Percentiles rank a stretch among this genome's conserved stretches.
Evolutionary conservation across 53 echinoderm and acorn worm species (phyloP).

Genomic region (Henricia sp.): DNA sequence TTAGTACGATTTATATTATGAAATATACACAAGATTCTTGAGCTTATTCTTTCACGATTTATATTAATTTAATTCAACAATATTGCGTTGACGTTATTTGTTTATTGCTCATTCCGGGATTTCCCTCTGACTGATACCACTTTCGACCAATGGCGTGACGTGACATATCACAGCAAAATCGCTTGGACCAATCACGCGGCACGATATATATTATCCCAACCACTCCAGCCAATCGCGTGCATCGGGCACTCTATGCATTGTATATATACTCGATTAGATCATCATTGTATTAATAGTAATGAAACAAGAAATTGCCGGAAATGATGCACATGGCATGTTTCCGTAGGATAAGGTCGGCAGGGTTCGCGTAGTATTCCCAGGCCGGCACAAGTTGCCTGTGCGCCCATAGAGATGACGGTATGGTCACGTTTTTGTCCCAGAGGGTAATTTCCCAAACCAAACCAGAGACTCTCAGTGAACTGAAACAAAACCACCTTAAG

Average conservation of each 20-base stretch:
- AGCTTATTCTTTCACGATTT: too few species aligned
- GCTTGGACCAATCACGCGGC: conserved; percentile 26
- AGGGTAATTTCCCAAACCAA: conserved; percentile 39
- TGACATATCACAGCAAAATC: not conserved
- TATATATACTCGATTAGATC: conserved; percentile 23
- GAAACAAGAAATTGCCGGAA: conserved; percentile 53
- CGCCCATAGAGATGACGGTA: conserved; percentile 23
- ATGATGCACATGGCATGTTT: conserved; percentile 46
- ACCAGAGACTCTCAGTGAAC: not conserved
- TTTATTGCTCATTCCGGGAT: too few species aligned
- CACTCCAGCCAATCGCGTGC: conserved; percentile 19
- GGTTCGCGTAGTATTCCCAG: conserved; percentile 44
- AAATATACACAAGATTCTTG: too few species aligned
- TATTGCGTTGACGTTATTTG: too few species aligned
- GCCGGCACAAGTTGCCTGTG: conserved; percentile 36
- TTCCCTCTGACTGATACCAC: too few species aligned
- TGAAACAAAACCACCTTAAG: conserved; percentile 9
- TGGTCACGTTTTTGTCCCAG: conserved; percentile 3
- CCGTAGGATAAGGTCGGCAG: conserved; percentile 50
- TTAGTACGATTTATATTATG: too few species aligned
- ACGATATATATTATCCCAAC: not conserved
- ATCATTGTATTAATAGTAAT: conserved; percentile 45
- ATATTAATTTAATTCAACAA: too few species aligned
- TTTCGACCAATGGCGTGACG: too few species aligned
- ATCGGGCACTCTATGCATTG: not conserved